Base-by-base conservation (phyloP, 2,888 invertebrate species). In the Dynastes grantii region DNA sequence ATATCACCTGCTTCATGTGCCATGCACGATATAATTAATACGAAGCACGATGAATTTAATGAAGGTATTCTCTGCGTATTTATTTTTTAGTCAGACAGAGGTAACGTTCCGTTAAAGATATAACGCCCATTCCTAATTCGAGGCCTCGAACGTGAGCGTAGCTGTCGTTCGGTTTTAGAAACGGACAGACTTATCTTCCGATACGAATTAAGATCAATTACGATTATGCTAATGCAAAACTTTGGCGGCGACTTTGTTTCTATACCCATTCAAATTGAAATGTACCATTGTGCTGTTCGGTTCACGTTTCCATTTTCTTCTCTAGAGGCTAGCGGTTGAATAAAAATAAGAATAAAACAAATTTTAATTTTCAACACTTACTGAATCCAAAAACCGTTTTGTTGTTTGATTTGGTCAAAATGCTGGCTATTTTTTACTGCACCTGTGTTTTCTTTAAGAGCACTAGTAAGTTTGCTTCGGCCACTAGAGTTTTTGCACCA, bases 191-290 rank as follows among this genome's bases (percentile, higher is more conserved):
- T 75, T 75, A 75, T 75, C 73, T 75, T 45, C 61, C 73, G 73
- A 75, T 75, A 37, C 73, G 73, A 75, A 63, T 75, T 75, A 75
- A 75, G 73, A 75, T 75, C 73, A 75, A 75, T 75, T 75, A 75
- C 73, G 73, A 75, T 75, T 75, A 75, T 75, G 73, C 61, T 75
- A 75, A 75, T 75, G 73, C 73, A 75, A 75, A 75, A 75, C 73
- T 75, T 75, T 75, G 61, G 73, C 73, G 73, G 73, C 73, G 61
- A 75, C 73, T 75, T 75, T 75, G 73, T 75, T 75, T 75, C 73
- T 61, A 55, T 8, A 40, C 11, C 45, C 45, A 75, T 75, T 75
- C 73, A 75, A 75, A 75, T 75, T 75, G 73, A 75, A 75, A 61
- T 75, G 61, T 63, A 22, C 73, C 45, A 75, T 75, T 75, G 73